Base-by-base conservation (phyloP, 1,140 invertebrate species). In the Drosophila athabasca region DNA sequence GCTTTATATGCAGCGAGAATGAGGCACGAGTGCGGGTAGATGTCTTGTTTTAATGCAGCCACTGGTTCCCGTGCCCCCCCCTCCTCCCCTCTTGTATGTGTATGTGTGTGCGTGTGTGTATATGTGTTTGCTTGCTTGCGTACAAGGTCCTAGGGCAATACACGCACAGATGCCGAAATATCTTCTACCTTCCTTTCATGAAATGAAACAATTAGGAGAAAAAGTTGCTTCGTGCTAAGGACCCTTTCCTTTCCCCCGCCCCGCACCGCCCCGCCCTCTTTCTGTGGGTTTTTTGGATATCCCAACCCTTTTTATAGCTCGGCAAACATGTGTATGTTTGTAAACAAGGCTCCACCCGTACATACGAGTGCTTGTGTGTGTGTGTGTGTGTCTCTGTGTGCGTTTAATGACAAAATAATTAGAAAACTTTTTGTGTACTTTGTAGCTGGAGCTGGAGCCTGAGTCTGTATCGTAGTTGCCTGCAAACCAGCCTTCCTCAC, bases 331-430 rank as follows among this genome's bases (percentile, higher is more conserved):
- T 83, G 79, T 88, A 85, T 82, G 82, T 60, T 69, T 82, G 82
- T 85, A 87, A 85, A 85, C 82, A 85, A 87, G 82, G 49, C 69
- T 61, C 57, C 17, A 19, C 17, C 48, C 72, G 58, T 48, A 43
- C 54, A 50, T 68, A 19, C 58, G 29, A 65, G 52, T 62, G 24
- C 44, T 31, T 65, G 22, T 48, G 8, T 59, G 45, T 41, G 62
- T 31, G 55, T 59, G 51, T 50, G 9, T 51, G 41, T 78, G 29
- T 39, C 58, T 52, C 51, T 84, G 78, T 87, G 83, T 88, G 83
- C 84, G 83, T 88, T 88, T 88, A 88, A 88, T 88, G 83, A 88
- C 83, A 88, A 88, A 88, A 88, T 88, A 88, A 88, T 88, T 88
- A 88, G 83, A 88, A 88, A 88, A 88, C 83, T 88, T 88, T 87